Evolutionary conservation across 2,888 invertebrate species (phyloP).

Genomic region (Petrolisthes manimaculis): DNA sequence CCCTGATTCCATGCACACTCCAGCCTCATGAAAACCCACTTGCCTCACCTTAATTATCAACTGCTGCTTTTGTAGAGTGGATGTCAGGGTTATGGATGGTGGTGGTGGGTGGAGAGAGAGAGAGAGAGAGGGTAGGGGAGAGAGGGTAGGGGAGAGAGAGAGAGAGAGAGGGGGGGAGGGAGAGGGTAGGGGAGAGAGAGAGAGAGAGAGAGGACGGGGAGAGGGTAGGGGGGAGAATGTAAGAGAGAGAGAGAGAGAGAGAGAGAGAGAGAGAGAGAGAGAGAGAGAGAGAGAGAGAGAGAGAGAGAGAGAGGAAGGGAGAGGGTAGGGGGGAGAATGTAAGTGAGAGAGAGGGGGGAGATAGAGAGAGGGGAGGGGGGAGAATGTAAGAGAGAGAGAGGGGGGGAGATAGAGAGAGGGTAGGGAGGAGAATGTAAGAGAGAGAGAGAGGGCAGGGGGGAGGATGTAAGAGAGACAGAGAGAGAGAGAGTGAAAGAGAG

Average conservation of each 20-base stretch:
- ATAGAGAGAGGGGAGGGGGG: neutral
- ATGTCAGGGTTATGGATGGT: neutral
- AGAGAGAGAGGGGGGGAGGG: neutral
- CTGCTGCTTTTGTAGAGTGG: constrained; percentile 3
- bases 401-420: neutral
- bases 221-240: too few relatives aligned
- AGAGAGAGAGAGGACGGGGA: too few relatives aligned
- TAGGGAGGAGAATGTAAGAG: neutral
- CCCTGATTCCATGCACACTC: constrained; percentile 4
- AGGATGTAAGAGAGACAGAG: too few relatives aligned
- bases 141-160: neutral
- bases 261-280: neutral
- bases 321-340: neutral
- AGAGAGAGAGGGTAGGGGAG: neutral
- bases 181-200: too few relatives aligned
- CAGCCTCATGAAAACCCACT: neutral
- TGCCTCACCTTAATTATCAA: neutral
- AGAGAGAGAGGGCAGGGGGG: neutral
- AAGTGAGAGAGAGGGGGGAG: neutral
- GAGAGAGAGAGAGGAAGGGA: neutral
- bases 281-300: neutral
- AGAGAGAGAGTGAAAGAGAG: neutral
- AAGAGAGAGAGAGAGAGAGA: neutral
- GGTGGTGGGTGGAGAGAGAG: neutral
- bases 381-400: neutral